A percentile compares a stretch with the other conserved stretches of the same genome.
These are phyloP conservation scores for Antechinus stuartii DNA, from an alignment of 2,113 vertebrate genomes.

Conservation along the genomic window DNA sequence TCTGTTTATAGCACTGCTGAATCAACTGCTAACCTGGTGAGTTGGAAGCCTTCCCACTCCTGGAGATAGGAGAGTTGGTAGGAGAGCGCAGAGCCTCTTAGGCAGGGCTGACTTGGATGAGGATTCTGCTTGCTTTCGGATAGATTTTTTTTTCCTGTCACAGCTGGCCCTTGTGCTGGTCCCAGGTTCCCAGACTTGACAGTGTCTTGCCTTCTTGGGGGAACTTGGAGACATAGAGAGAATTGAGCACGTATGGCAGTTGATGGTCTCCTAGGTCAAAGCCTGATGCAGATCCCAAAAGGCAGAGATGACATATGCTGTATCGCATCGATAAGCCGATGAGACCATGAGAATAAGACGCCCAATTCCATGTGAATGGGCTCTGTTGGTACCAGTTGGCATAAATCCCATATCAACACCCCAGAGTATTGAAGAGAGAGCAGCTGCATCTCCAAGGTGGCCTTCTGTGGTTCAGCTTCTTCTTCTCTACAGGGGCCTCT, in stretches of 20 bases:
- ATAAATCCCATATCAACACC: background rate
- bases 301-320: background rate
- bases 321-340: background rate
- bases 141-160: background rate
- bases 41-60: constrained; percentile 21
- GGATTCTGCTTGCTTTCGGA: background rate
- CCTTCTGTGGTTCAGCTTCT: background rate
- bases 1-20: constrained; percentile 88
- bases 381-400: background rate
- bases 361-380: background rate
- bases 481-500: too few species aligned
- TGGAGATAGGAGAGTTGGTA: background rate
- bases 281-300: too few species aligned
- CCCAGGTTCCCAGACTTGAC: background rate
- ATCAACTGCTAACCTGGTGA: constrained; percentile 90
- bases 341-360: background rate
- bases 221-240: too few species aligned
- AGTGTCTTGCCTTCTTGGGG: background rate
- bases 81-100: background rate
- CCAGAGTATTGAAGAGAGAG: background rate
- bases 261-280: background rate
- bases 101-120: background rate
- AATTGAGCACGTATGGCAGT: too few species aligned
- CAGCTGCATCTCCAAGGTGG: background rate
- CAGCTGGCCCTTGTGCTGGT: background rate